A percentile compares a stretch with the other conserved stretches of the same genome.
phyloP scores from a whole-genome alignment of 2,113 vertebrate genomes.

The Odocoileus virginianus region DNA sequence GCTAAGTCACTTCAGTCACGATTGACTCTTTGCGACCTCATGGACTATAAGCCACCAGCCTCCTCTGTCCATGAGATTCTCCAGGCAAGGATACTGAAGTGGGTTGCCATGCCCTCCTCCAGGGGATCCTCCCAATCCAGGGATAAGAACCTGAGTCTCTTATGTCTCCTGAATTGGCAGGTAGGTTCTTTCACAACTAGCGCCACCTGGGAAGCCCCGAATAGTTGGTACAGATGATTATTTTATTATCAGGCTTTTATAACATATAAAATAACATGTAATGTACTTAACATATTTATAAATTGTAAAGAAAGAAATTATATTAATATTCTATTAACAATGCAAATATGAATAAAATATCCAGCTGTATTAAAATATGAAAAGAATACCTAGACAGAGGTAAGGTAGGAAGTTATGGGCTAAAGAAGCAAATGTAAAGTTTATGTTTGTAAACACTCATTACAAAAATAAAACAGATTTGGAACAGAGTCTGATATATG shows the following conservation, averaged over 20 bases:
- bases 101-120: background rate
- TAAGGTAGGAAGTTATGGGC: background rate
- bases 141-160: background rate
- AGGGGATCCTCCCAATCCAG: background rate
- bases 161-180: background rate
- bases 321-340: background rate
- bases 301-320: background rate
- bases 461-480: background rate
- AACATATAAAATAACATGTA: background rate
- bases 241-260: background rate
- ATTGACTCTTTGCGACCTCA: background rate
- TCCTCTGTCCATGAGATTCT: background rate
- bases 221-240: background rate
- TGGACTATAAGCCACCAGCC: background rate
- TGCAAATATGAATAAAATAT: background rate
- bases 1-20: background rate
- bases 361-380: background rate
- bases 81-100: background rate
- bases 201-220: background rate
- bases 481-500: background rate
- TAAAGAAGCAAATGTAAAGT: background rate
- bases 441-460: background rate
- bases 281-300: background rate
- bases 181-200: background rate
- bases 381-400: background rate